phyloP scores from a whole-genome alignment of 2,113 vertebrate genomes.

The Plecotus auritus region DNA sequence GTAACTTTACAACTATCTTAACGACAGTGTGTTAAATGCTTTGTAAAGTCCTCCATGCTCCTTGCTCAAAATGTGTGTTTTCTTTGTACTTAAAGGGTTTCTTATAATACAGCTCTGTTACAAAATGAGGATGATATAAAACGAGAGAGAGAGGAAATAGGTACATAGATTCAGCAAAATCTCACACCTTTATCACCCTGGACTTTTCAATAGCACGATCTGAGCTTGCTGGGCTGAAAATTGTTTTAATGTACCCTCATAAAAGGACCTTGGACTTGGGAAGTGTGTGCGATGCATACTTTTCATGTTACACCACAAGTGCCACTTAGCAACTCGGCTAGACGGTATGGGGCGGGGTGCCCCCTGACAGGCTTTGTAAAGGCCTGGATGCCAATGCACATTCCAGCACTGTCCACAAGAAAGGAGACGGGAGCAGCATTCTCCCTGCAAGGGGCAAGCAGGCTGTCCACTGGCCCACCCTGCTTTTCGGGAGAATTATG shows the following conservation, averaged over 20 bases:
- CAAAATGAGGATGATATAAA: slow-evolving; percentile 7
- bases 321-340: slow-evolving; percentile 51
- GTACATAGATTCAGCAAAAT: not conserved
- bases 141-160: not conserved
- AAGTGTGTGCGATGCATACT: not conserved
- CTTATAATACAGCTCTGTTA: slow-evolving; percentile 60
- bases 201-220: slow-evolving; percentile 40
- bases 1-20: slow-evolving; percentile 69
- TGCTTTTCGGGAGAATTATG: not conserved
- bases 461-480: not conserved
- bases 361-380: slow-evolving; percentile 13
- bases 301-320: slow-evolving; percentile 47
- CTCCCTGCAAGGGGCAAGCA: slow-evolving; percentile 1
- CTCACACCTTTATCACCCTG: not conserved
- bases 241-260: slow-evolving; percentile 52
- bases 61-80: slow-evolving; percentile 5
- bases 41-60: not conserved
- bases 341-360: not conserved
- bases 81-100: slow-evolving; percentile 49
- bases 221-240: slow-evolving; percentile 41
- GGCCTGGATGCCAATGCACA: not conserved
- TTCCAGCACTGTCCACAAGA: slow-evolving; percentile 9
- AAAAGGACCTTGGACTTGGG: slow-evolving; percentile 52
- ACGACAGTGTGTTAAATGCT: slow-evolving; percentile 40
- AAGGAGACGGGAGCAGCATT: not conserved